Base-by-base conservation (phyloP, 2,797 vertebrate species). In the Mergus octosetaceus region DNA sequence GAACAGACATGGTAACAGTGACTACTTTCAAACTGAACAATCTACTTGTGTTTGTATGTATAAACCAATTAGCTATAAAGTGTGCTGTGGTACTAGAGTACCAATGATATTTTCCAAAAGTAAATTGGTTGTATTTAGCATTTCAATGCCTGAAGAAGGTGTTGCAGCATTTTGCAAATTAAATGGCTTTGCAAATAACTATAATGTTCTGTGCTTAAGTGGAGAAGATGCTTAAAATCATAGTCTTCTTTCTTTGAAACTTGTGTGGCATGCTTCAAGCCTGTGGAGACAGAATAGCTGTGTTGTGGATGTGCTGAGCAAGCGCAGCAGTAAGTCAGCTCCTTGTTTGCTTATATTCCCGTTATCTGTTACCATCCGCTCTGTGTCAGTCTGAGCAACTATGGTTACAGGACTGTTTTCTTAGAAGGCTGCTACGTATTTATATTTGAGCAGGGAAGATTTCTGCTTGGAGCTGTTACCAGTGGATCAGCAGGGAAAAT, bases 391-490 rank as follows among this genome's bases (percentile, higher is more conserved):
- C 57, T 82, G 28, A 91, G 21, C 49, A 77, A 20, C 53, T 85
- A 53, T n/a, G 61, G 39, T 82, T 85, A 16, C 73, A 90, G 72
- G 41, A 61, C 66, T 86, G 36, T 79, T 93, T 93, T 78, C 75
- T 87, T 72, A 71, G 64, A 91, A 71, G 47, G 32, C 91, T 92
- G 75, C 30, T 94, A 22, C 32, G 34, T 76, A 56, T 94, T 94
- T 83, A 57, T 74, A 39, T 32, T 89, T 1, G 8, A 83, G 41
- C 8, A 24, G 78, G 70, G 45, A 88, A 30, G 60, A 65, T 76
- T 93, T 91, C 72, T 91, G 66, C 60, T 85, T 54, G 80, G 41
- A 93, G 39, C 64, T 92, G 43, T 77, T 90, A 82, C 61, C 68
- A 58, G 13, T 66, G 54, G 77, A 85, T 77, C 0, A 0, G 22